Base-by-base conservation (phyloP, 2,113 vertebrate species). In the Ivindomyrus marchei region DNA sequence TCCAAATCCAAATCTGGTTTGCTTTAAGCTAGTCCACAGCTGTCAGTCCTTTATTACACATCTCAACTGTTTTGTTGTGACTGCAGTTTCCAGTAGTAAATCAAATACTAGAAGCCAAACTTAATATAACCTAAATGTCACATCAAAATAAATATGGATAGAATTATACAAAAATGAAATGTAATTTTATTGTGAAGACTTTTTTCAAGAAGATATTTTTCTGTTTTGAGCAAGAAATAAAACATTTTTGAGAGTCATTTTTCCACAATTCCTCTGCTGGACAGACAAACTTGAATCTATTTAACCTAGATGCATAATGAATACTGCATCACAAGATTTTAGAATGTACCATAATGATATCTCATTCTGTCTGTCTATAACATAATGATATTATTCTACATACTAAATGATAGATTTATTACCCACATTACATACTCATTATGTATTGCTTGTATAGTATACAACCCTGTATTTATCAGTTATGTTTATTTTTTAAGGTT, bases 61-160 rank as follows among this genome's bases (percentile, higher is more conserved):
- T 24, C 8, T 58, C 36, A 19, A 42, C 36, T 56, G 21, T 88
- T 88, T 45, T 62, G 87, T 66, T 62, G 53, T 42, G 36, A 42
- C 85, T 45, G 56, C 13, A 62, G 52, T n/a, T 88, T 88, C 62
- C 31, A 62, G 15, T 11, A 53, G 39, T 62, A 42, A 42, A 46
- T 58, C 21, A 58, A 42, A 45, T 13, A 56, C 9, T 42, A 62
- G 27, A 58, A 19, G 15, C 53, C 87, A 58, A 88, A 45, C 87
- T 36, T 62, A 87, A 87, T 87, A 87, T 36, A 42, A 52, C 17
- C 85, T 87, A 56, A 87, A 53, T 31, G 50, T 56, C 85, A 87
- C 31, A 39, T 17, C 31, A 80, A 80, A 80, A 36, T 52, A 87
- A 87, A 52, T 56, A 17, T 31, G 50, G 31, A 56, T 21, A 50